Conservation (phyloP, 2,888 invertebrate species). For the Xestia rhomboidea region DNA sequence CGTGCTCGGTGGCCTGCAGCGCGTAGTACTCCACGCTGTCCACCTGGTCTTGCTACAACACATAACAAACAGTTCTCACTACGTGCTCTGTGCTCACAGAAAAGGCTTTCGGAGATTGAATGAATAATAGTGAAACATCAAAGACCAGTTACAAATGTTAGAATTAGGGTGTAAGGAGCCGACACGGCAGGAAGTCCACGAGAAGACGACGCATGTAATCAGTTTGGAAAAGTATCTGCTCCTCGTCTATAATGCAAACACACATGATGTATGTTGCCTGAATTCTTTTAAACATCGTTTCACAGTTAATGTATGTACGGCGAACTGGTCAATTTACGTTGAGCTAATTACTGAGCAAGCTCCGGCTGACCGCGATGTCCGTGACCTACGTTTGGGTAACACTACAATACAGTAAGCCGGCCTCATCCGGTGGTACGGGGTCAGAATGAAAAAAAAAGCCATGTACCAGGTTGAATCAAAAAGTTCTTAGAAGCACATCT, state of each 20-base stretch:
- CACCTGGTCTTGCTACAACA: constrained; percentile 92
- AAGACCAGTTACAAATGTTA: neutral
- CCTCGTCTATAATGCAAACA: neutral
- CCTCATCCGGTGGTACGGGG: neutral
- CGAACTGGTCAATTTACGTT: constrained; percentile 4
- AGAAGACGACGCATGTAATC: neutral
- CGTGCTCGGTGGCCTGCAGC: constrained; percentile 90
- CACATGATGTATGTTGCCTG: neutral
- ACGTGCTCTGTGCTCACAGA: neutral
- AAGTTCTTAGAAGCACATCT: too few species aligned
- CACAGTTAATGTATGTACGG: neutral
- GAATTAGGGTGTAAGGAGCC: neutral
- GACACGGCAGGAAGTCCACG: too few species aligned
- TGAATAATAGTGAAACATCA: neutral
- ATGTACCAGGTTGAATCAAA: too few species aligned
- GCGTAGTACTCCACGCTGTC: constrained; percentile 93
- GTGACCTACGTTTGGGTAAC: constrained; percentile 8
- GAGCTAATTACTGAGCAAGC: constrained; percentile 13
- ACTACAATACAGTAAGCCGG: neutral
- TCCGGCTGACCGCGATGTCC: neutral
- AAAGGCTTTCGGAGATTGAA: neutral
- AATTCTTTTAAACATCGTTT: neutral
- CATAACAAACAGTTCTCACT: neutral
- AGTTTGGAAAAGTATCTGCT: neutral
- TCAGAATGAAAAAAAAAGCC: too few species aligned